Evolutionary conservation across 2,888 invertebrate genomes (phyloP).

Genomic region (Cheilosia grossa): DNA sequence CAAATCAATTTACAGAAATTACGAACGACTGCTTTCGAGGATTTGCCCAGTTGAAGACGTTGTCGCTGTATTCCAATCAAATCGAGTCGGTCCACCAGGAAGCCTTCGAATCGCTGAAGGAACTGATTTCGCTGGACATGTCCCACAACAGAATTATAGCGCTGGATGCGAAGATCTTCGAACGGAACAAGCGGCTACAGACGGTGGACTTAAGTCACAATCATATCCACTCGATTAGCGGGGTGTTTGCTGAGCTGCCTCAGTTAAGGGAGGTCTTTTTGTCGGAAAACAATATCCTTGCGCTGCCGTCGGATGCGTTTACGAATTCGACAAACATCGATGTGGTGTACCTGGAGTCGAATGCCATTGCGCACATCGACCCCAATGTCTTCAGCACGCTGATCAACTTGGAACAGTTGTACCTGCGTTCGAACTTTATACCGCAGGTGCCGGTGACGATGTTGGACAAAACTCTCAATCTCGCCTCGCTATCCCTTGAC

Average conservation of each 20-base stretch:
- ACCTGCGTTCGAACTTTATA: constrained; percentile 94
- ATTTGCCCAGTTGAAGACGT: constrained; percentile 90
- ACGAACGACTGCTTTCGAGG: constrained; percentile 91
- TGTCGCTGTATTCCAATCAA: constrained; percentile 93
- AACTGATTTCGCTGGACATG: constrained; percentile 92
- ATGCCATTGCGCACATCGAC: constrained; percentile 91
- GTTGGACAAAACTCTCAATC: constrained; percentile 89
- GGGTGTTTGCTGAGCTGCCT: constrained; percentile 91
- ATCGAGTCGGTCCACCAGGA: constrained; percentile 90
- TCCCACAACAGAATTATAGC: constrained; percentile 93
- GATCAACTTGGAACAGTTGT: constrained; percentile 90
- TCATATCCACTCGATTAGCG: constrained; percentile 93
- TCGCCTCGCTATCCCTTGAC: constrained; percentile 93
- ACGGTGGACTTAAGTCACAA: constrained; percentile 95
- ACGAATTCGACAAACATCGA: constrained; percentile 90
- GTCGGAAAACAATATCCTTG: constrained; percentile 94
- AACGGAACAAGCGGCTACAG: constrained; percentile 89
- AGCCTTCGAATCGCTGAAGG: constrained; percentile 89
- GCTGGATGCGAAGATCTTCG: constrained; percentile 90
- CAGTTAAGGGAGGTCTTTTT: constrained; percentile 92
- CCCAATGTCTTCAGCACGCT: constrained; percentile 91
- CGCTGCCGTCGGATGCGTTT: constrained; percentile 91
- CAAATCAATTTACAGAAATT: constrained; percentile 91
- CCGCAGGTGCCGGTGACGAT: constrained; percentile 90
- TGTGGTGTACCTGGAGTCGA: constrained; percentile 93